Evolutionary conservation across 2,113 vertebrate genomes (phyloP).

Genomic region (Thryonomys swinderianus): DNA sequence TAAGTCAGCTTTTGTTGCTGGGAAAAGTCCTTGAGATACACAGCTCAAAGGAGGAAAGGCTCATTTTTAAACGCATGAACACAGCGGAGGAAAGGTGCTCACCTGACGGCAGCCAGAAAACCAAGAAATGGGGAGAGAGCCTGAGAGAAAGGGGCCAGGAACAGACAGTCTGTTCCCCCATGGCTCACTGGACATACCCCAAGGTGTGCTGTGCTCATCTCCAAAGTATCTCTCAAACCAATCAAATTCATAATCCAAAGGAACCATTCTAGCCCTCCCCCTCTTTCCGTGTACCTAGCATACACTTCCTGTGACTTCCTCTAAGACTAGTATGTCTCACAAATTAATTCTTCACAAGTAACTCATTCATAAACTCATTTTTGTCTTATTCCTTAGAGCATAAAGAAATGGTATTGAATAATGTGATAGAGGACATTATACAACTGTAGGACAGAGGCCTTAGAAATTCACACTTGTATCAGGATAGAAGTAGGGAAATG

Average conservation of each 20-base stretch:
- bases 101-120: background rate
- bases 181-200: background rate
- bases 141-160: background rate
- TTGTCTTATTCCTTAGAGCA: background rate
- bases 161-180: background rate
- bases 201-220: background rate
- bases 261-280: background rate
- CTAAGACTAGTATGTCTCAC: background rate
- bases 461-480: background rate
- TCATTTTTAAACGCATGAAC: background rate
- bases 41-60: background rate
- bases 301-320: background rate
- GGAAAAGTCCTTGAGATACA: background rate
- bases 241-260: background rate
- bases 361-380: background rate
- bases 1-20: background rate
- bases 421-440: background rate
- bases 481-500: background rate
- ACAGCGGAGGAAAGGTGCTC: background rate
- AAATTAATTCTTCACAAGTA: background rate
- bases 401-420: background rate
- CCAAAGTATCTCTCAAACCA: background rate
- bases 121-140: background rate
- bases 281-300: background rate
- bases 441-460: background rate